These are phyloP conservation scores for Moxostoma hubbsi DNA, from an alignment of 2,797 vertebrate species.

Conservation along the genomic window DNA sequence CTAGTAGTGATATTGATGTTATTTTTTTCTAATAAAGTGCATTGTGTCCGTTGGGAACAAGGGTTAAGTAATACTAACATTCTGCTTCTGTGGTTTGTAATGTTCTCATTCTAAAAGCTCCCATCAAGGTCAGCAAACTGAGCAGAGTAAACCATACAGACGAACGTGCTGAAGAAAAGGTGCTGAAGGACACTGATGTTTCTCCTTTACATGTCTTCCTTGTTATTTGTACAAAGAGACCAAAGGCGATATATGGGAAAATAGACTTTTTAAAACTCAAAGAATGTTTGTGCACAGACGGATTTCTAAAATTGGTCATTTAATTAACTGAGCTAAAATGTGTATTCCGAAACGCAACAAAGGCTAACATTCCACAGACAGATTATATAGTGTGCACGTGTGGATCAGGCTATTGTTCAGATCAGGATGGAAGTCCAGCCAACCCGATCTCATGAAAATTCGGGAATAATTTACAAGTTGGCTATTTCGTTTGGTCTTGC, in stretches of 20 bases:
- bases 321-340: conserved; percentile 51
- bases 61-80: conserved; percentile 44
- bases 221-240: conserved; percentile 33
- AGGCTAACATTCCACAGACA: conserved; percentile 37
- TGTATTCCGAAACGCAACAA: conserved; percentile 37
- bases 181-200: conserved; percentile 61
- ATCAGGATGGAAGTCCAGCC: neutral
- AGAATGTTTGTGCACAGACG: conserved; percentile 11
- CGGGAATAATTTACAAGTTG: too few species aligned
- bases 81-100: conserved; percentile 12
- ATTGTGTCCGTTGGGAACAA: conserved; percentile 21
- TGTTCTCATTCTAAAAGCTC: conserved; percentile 58
- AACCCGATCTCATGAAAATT: too few species aligned
- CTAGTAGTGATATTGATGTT: conserved; percentile 26
- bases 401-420: neutral
- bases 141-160: conserved; percentile 60
- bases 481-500: too few species aligned
- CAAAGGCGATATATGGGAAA: conserved; percentile 44
- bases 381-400: neutral
- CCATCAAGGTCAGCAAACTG: conserved; percentile 66
- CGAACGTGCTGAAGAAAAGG: conserved; percentile 63
- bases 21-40: conserved; percentile 20
- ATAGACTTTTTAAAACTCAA: conserved; percentile 26
- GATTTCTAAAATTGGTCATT: conserved; percentile 37
- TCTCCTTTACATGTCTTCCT: conserved; percentile 43